phyloP scores from a whole-genome alignment of 2,113 vertebrate genomes.

The Ginglymostoma cirratum region DNA sequence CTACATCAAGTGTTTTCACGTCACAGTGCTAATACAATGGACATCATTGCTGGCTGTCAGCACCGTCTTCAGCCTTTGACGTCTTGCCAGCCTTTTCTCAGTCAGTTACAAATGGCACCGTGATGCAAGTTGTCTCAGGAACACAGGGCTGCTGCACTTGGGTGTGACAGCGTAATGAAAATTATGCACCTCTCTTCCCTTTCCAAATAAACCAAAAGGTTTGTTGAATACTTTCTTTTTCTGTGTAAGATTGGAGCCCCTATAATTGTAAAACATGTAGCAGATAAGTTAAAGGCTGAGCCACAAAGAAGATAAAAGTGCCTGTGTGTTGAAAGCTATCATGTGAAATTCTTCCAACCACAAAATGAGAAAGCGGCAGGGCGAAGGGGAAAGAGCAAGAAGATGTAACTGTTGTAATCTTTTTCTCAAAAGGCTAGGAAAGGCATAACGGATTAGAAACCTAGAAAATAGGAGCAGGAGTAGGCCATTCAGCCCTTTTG shows the following conservation, averaged over 20 bases:
- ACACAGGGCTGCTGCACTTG: background rate
- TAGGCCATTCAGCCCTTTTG: no score
- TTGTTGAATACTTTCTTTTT: background rate
- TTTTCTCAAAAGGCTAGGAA: background rate
- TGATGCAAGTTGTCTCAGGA: slow-evolving; percentile 2
- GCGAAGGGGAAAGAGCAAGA: background rate
- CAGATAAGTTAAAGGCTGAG: background rate
- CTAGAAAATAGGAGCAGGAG: no score
- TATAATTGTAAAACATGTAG: background rate
- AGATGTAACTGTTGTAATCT: background rate
- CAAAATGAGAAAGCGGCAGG: background rate
- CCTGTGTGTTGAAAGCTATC: background rate
- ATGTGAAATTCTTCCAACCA: background rate
- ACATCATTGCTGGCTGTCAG: background rate
- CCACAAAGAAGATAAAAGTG: background rate
- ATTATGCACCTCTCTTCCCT: background rate
- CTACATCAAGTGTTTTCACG: background rate
- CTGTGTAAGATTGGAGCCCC: background rate
- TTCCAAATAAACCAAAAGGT: background rate
- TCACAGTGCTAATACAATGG: no score
- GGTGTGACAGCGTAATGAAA: background rate
- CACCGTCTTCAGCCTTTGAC: background rate
- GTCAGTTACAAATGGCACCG: background rate
- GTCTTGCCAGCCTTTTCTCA: background rate
- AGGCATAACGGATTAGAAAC: no score